Evolutionary conservation across 1,140 invertebrate species (phyloP).

Genomic region (Pogonus chalceus): DNA sequence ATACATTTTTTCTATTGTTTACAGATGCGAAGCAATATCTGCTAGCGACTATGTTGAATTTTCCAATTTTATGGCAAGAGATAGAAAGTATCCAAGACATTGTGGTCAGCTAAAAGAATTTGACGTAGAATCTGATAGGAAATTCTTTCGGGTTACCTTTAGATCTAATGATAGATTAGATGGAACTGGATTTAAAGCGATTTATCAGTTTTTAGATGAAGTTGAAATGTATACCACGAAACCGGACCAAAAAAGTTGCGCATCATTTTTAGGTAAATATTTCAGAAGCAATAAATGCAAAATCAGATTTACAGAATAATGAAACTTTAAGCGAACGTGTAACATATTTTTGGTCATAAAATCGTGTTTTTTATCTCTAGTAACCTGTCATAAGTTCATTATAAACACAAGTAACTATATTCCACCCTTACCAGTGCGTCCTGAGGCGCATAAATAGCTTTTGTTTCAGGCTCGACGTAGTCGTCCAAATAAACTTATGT

Average conservation of each 20-base stretch:
- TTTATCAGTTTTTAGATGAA: conserved; percentile 61
- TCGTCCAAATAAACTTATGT: too few species aligned
- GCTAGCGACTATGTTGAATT: conserved; percentile 92
- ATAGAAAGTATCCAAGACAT: conserved; percentile 74
- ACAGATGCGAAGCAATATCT: conserved; percentile 74
- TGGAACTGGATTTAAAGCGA: conserved; percentile 85
- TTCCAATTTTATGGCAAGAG: conserved; percentile 79
- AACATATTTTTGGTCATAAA: too few species aligned
- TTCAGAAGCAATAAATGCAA: too few species aligned
- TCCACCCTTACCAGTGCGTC: too few species aligned
- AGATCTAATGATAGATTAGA: conserved; percentile 87
- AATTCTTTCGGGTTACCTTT: conserved; percentile 91
- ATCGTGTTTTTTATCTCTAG: too few species aligned
- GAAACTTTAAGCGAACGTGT: too few species aligned
- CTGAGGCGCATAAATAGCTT: too few species aligned
- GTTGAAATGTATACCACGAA: conserved; percentile 26
- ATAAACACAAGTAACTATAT: too few species aligned
- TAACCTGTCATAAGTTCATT: too few species aligned
- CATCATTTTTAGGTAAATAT: not conserved
- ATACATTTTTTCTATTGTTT: too few species aligned
- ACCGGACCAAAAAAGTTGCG: conserved; percentile 11
- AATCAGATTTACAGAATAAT: too few species aligned
- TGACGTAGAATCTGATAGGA: conserved; percentile 75
- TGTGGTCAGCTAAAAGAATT: conserved; percentile 76
- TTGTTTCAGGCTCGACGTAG: too few species aligned